A percentile compares a stretch with the other conserved stretches of the same genome.
Evolutionary conservation across 2,113 vertebrate genomes (phyloP).

Genomic region (Trochalopteron elliotii): DNA sequence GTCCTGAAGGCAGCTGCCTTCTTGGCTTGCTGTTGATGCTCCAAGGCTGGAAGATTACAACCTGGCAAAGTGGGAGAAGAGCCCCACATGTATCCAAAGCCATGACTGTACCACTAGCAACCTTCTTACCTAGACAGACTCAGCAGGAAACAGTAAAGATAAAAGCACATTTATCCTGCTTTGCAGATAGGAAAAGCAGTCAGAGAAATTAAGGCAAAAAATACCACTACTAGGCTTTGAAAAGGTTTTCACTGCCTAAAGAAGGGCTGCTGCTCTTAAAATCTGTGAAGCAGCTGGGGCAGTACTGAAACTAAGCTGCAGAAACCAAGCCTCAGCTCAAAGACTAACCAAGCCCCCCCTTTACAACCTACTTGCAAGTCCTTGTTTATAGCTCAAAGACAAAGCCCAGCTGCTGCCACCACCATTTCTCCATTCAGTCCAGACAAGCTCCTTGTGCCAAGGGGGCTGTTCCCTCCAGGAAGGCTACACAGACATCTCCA

Average conservation of each 20-base stretch:
- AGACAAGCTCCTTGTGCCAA: not conserved
- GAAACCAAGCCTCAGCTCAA: not conserved
- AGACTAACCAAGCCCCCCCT: not conserved
- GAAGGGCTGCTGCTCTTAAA: not conserved
- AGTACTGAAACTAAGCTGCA: not conserved
- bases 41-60: not conserved
- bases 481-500: not conserved
- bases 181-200: not conserved
- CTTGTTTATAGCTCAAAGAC: not conserved
- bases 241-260: not conserved
- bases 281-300: not conserved
- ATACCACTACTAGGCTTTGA: not conserved
- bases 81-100: rapidly evolving
- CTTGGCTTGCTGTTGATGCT: not conserved
- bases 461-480: not conserved
- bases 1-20: not conserved
- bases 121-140: not conserved
- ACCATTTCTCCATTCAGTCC: not conserved
- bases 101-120: not conserved
- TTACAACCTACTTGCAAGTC: not conserved
- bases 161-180: not conserved
- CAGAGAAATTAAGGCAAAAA: not conserved
- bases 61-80: not conserved
- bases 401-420: not conserved
- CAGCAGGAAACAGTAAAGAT: not conserved